These are phyloP conservation scores for Scomber colias DNA, from an alignment of 2,113 vertebrate genomes.

Conservation along the genomic window DNA sequence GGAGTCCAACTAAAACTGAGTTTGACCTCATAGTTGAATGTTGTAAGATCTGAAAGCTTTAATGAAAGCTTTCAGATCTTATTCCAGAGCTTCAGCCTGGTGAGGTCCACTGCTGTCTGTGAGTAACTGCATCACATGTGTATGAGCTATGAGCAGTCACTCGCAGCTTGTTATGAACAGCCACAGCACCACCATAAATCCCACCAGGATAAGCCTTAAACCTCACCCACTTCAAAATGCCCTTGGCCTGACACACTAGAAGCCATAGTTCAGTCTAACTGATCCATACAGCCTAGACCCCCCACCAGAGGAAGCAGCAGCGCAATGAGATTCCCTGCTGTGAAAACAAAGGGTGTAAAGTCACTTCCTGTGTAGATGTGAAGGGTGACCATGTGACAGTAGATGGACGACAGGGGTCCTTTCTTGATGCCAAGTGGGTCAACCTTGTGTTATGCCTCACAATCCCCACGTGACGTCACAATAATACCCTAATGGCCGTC, in stretches of 20 bases:
- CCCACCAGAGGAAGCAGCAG: slow-evolving; percentile 16
- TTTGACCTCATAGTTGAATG: slow-evolving; percentile 4
- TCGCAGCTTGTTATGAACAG: slow-evolving; percentile 34
- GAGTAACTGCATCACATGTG: slow-evolving; percentile 23
- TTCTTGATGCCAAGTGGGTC: slow-evolving; percentile 61
- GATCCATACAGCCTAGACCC: slow-evolving; percentile 28
- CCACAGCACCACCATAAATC: slow-evolving; percentile 48
- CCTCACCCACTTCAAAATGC: slow-evolving; percentile 50
- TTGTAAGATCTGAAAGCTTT: slow-evolving; percentile 11
- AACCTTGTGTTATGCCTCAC: slow-evolving; percentile 48
- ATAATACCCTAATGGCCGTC: slow-evolving; percentile 76
- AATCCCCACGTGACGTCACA: slow-evolving; percentile 66
- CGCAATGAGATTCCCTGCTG: slow-evolving; percentile 18
- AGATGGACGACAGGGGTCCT: slow-evolving; percentile 10
- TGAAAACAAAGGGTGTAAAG: slow-evolving; percentile 45
- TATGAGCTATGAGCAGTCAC: slow-evolving; percentile 31
- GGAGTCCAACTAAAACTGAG: neutral
- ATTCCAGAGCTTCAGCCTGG: slow-evolving; percentile 6
- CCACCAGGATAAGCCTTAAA: slow-evolving; percentile 62
- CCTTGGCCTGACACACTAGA: slow-evolving; percentile 61
- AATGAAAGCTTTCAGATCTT: slow-evolving; percentile 2
- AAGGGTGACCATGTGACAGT: slow-evolving; percentile 6
- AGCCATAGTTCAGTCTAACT: slow-evolving; percentile 30
- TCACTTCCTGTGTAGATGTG: slow-evolving; percentile 53
- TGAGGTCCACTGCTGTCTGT: slow-evolving; percentile 10